Conservation (phyloP, 2,113 vertebrate genomes). For the Eurystomus gularis region DNA sequence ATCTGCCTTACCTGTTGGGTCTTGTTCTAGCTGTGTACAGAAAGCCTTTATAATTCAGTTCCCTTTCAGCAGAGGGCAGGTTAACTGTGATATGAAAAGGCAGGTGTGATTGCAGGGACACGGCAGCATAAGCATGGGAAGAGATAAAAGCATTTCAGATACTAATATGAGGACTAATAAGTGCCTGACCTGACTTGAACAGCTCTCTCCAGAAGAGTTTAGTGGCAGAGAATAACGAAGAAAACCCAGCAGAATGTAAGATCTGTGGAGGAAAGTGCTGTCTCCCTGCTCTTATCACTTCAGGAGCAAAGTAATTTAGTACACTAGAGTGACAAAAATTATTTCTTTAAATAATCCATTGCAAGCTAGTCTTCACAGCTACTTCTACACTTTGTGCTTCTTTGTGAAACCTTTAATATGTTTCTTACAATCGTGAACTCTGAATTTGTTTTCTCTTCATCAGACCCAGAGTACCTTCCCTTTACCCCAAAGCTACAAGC, state of each 20-base stretch:
- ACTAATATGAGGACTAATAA: background rate
- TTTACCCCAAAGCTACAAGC: background rate
- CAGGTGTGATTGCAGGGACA: background rate
- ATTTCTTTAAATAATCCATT: background rate
- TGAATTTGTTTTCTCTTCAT: background rate
- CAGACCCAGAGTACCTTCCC: background rate
- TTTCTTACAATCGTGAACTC: accelerated
- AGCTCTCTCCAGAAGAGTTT: background rate
- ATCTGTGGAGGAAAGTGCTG: background rate
- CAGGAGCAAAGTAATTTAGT: background rate
- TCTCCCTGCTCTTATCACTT: background rate
- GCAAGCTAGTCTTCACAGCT: background rate
- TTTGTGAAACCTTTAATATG: background rate
- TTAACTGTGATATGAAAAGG: background rate
- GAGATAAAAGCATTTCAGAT: background rate
- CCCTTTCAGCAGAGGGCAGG: background rate
- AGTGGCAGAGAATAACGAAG: background rate
- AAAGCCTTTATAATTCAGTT: background rate
- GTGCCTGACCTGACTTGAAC: background rate
- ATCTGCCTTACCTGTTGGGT: background rate
- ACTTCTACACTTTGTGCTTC: background rate
- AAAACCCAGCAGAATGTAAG: background rate
- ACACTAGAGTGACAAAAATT: background rate
- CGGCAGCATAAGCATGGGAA: background rate
- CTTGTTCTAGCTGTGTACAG: background rate